These are phyloP conservation scores for Butorides virescens DNA, from an alignment of 2,113 vertebrate species.

Conservation along the genomic window DNA sequence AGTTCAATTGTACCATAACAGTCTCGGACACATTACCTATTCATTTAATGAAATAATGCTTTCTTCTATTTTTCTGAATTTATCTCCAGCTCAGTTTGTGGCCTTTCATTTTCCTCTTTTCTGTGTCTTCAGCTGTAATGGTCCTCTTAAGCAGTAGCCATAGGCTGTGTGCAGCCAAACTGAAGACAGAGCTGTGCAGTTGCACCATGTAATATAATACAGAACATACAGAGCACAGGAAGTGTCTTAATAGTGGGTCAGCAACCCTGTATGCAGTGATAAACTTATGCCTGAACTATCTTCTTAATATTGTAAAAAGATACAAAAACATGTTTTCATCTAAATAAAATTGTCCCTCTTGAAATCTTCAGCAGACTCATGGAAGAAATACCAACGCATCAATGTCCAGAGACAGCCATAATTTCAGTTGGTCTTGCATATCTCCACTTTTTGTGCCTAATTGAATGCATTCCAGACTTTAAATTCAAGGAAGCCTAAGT, in stretches of 20 bases:
- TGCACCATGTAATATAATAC: not conserved
- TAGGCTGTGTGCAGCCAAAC: not conserved
- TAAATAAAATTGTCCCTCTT: not conserved
- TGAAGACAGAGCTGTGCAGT: not conserved
- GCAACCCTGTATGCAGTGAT: not conserved
- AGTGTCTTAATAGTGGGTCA: not conserved
- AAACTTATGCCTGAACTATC: not conserved
- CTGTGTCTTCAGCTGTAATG: not conserved
- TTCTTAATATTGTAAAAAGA: not conserved
- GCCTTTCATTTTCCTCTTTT: not conserved
- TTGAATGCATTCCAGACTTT: not conserved
- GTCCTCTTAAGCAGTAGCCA: not conserved
- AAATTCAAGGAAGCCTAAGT: not conserved
- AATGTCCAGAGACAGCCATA: not conserved
- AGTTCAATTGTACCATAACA: not conserved
- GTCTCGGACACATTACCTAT: not conserved
- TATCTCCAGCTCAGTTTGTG: not conserved
- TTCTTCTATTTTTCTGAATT: not conserved
- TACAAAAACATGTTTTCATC: not conserved
- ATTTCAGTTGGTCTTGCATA: not conserved
- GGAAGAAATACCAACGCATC: not conserved
- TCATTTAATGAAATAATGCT: not conserved
- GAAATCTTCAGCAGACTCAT: not conserved
- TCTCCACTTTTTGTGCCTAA: not conserved
- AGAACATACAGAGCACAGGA: not conserved